A percentile compares a stretch with the other conserved stretches of the same genome.
These are phyloP conservation scores for Polylopha cassiicola DNA, from an alignment of 2,888 invertebrate genomes.

Conservation along the genomic window DNA sequence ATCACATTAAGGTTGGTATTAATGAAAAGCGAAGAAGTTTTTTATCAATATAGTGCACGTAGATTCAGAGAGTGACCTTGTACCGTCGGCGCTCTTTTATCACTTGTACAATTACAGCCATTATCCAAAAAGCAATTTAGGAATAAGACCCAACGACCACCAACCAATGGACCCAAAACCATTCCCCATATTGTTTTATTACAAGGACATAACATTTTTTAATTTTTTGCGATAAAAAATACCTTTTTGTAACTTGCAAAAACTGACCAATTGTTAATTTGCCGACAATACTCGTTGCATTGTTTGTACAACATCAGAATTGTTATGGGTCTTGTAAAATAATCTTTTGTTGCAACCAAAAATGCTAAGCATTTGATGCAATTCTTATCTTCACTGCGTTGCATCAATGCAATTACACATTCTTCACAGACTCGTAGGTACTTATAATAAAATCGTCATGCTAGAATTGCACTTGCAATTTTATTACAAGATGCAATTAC, in stretches of 20 bases:
- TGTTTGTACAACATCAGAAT: conserved; percentile 51
- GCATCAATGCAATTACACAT: too few species aligned
- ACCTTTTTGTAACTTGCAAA: conserved; percentile 60
- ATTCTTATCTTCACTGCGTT: too few species aligned
- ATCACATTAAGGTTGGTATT: too few species aligned
- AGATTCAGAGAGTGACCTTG: too few species aligned
- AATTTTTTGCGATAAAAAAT: conserved; percentile 50
- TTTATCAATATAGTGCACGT: too few species aligned
- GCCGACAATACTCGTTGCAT: conserved; percentile 33
- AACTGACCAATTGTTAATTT: conserved; percentile 45
- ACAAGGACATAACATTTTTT: conserved; percentile 27
- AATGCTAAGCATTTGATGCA: too few species aligned
- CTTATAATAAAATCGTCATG: too few species aligned
- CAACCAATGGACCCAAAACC: conserved; percentile 19
- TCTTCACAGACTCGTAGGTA: too few species aligned
- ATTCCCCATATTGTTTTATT: conserved; percentile 21
- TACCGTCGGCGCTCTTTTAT: conserved; percentile 18
- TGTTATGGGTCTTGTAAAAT: conserved; percentile 31
- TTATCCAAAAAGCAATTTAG: conserved; percentile 7
- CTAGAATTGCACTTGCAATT: too few species aligned
- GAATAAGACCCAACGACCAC: conserved; percentile 18
- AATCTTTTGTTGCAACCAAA: too few species aligned
- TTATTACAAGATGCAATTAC: too few species aligned
- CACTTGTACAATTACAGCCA: conserved; percentile 15
- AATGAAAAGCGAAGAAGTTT: too few species aligned